A percentile compares a stretch with the other conserved stretches of the same genome.
Evolutionary conservation across 2,888 invertebrate species (phyloP).

Genomic region (Ethmia dodecea): DNA sequence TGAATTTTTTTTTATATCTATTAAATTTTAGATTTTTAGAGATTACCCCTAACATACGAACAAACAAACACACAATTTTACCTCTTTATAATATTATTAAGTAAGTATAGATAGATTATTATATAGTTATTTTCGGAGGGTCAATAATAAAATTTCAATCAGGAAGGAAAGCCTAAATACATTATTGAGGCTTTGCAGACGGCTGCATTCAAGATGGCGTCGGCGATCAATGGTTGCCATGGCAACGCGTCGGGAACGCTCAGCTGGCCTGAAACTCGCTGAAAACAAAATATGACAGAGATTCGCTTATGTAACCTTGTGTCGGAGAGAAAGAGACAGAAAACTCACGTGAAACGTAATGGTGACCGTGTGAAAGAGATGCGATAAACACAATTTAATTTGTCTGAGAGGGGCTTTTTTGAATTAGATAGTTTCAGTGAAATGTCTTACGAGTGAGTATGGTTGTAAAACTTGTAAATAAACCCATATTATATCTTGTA

Average conservation of each 20-base stretch:
- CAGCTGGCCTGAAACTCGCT: constrained; percentile 53
- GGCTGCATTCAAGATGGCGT: constrained; percentile 67
- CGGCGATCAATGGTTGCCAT: constrained; percentile 69
- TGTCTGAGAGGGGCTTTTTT: constrained; percentile 3
- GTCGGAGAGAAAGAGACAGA: constrained; percentile 27
- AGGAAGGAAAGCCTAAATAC: constrained; percentile 22
- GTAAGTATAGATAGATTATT: too few species aligned
- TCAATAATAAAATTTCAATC: too few species aligned
- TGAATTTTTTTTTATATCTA: too few species aligned
- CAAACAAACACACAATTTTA: too few species aligned
- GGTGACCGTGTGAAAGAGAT: constrained; percentile 24
- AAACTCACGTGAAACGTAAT: constrained; percentile 4
- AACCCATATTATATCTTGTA: too few species aligned
- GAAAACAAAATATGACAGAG: constrained; percentile 45
- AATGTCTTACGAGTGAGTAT: too few species aligned
- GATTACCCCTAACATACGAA: too few species aligned
- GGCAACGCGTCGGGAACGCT: constrained; percentile 57
- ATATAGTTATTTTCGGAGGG: too few species aligned
- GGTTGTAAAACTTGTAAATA: too few species aligned
- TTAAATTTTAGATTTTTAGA: too few species aligned
- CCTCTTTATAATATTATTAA: too few species aligned
- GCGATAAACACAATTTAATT: constrained; percentile 18
- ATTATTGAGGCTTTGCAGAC: constrained; percentile 50
- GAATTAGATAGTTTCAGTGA: too few species aligned
- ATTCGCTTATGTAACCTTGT: constrained; percentile 20